Base-by-base conservation (phyloP, 2,113 vertebrate species). In the Nannospalax galili region DNA sequence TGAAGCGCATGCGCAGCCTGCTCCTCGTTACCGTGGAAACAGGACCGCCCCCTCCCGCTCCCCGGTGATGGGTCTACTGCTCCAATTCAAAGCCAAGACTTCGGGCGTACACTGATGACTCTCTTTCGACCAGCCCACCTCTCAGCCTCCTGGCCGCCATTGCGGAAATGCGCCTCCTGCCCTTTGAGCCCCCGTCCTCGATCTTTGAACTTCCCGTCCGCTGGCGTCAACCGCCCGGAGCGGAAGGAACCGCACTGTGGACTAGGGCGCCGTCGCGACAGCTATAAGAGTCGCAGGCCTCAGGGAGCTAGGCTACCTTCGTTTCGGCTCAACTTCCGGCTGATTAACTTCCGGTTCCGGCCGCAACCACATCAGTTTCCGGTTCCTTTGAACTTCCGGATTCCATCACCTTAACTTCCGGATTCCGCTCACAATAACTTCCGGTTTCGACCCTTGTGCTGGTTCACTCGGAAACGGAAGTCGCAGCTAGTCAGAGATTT, bases 401-500 rank as follows among this genome's bases (percentile, higher is more conserved):
- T 52, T 52, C 48, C 48, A 52, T 52, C 48, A 11, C 48, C 48
- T 52, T 52, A 7, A n/a, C 48, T 56, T 58, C 19, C 77, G 48
- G 77, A 12, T 79, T 26, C 12, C 10, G 32, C 7, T 35, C 17
- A 3, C 35, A 78, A 78, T 7, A n/a, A 81, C n/a, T 84, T 65
- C 60, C 28, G 16, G 4, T 45, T 12, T 52, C 6, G 48, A n/a
- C n/a, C n/a, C n/a, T n/a, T n/a, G n/a, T n/a, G n/a, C n/a, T 52
- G 11, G 24, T 28, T 20, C 32, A 7, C 9, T 60, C 16, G 2
- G 37, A 45, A 65, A 37, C 30, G 81, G 81, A 84, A 84, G 62
- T 60, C 10, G 52, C n/a, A 2, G 1, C 3, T 4, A 1, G 5
- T 7, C 28, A 11, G 37, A 6, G 8, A 14, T 17, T 19, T 17